Base-by-base conservation (phyloP, 1,140 invertebrate genomes). In the Drosophila arizonae region DNA sequence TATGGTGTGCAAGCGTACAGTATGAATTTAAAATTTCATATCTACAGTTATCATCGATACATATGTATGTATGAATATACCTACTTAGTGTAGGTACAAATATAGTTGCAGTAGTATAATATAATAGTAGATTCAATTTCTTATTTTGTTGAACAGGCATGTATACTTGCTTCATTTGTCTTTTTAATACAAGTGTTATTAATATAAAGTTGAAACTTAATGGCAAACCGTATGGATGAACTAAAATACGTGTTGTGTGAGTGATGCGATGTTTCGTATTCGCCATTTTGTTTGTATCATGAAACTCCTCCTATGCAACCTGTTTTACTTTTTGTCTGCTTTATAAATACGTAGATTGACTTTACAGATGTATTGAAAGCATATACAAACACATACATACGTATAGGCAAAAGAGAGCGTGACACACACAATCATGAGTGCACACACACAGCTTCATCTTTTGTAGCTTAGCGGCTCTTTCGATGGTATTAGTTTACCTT, bases 271-370 rank as follows among this genome's bases (percentile, higher is more conserved):
- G 4, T 0, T 17, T 11, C 39, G 30, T 4, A 6, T 24, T 24
- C 39, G 41, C 67, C 67, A 69, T 69, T 62, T 69, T 69, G 67
- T 69, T 69, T 55, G 24, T 10, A n/a, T 6, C 21, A 15, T 21
- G 17, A 69, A 69, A 54, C 67, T 69, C 67, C 67, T 69, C 67
- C 67, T 69, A 55, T 69, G 28, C 41, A 69, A 69, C 67, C 67
- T 46, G 67, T 69, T 69, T 52, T 54, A 39, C 60, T 21, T 61
- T n/a, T 43, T 33, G 33, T 26, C 8, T 39, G 58, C 39, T 48
- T 26, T 36, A 36, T 63, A 69, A 51, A 60, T 21, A 46, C 9
- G 28, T 66, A 39, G 58, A 63, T 69, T n/a, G 57, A 54, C 48
- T 45, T 24, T 33, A 17, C 43, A n/a, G 41, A 63, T 17, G 46